phyloP scores from a whole-genome alignment of 2,797 vertebrate species.

The Acrossocheilus wenchowensis region DNA sequence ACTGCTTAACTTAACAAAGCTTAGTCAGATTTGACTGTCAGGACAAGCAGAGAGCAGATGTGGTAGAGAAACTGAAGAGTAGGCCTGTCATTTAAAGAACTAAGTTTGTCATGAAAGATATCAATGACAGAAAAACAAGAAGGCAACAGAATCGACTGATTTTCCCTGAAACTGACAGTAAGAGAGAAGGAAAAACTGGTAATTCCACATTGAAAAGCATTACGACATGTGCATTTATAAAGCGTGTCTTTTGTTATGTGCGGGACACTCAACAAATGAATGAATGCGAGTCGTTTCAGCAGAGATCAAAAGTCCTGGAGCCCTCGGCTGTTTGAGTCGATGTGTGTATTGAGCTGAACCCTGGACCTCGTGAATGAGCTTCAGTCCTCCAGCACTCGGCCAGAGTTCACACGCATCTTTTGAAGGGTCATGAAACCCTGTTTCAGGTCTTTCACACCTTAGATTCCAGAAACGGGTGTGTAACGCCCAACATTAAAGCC shows the following conservation, averaged over 20 bases:
- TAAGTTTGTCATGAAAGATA: neutral
- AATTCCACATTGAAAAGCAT: fast-evolving
- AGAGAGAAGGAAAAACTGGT: neutral
- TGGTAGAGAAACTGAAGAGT: neutral
- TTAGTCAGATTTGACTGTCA: neutral
- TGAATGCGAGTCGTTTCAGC: neutral
- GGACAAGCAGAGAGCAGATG: neutral
- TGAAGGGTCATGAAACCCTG: no score
- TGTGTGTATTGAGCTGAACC: neutral
- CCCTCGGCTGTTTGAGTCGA: neutral
- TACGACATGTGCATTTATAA: neutral
- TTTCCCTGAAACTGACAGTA: neutral
- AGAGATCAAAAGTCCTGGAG: neutral
- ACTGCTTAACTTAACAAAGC: neutral
- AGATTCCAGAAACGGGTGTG: no score
- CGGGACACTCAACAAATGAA: neutral
- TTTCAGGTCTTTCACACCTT: no score
- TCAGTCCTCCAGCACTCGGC: neutral
- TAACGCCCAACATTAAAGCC: no score
- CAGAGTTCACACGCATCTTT: neutral
- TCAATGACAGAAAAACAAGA: neutral
- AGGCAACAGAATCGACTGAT: neutral
- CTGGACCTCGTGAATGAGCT: neutral
- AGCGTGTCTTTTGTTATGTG: neutral
- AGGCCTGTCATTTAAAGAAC: neutral